Evolutionary conservation across 2,113 vertebrate genomes (phyloP), one percentile per base, ranked within the genome.

Genomic region (Corythornis madagascariensis): DNA sequence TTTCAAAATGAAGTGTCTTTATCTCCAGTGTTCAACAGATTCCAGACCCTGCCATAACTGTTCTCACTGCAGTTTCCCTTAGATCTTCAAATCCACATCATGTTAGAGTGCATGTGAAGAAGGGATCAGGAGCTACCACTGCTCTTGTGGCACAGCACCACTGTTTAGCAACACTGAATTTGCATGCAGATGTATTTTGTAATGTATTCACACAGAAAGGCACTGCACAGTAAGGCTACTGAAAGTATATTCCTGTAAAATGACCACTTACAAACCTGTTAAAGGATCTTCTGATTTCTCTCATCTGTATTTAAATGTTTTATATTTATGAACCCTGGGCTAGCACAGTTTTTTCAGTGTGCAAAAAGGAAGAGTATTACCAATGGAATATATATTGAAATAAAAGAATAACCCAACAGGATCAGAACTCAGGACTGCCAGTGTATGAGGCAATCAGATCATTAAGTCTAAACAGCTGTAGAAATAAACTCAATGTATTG

Each of bases 1-100:
- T 72, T 94, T 64, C 73, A 86, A 93, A 95, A 73, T 56, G 55
- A 82, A 76, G 55, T 65, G 66, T 38, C 61, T 92, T 78, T 53
- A 50, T 63, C 45, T 86, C 45, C 1, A 0, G 40, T 66, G n/a
- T 65, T 93, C 59, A 82, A 56, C 45, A 70, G 52, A 84, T 76
- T 70, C 77, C 81, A 88, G 71, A 78, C 61, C 40, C 53, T 83
- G 65, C 75, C 83, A 71, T 69, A 78, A 73, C 24, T 88, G 28
- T 72, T 75, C 9, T 53, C 31, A 38, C 45, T 84, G 61, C 28
- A 63, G 48, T 79, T 95, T 84, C 59, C 73, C 28, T 72, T 65
- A 65, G 35, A 72, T 53, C 29, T 81, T 92, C 70, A 75, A 75
- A 63, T 31, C 16, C 75, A 14, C 22, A 8, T 84, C n/a, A 40